Evolutionary conservation across 2,113 vertebrate genomes (phyloP).

Genomic region (Myodes glareolus): DNA sequence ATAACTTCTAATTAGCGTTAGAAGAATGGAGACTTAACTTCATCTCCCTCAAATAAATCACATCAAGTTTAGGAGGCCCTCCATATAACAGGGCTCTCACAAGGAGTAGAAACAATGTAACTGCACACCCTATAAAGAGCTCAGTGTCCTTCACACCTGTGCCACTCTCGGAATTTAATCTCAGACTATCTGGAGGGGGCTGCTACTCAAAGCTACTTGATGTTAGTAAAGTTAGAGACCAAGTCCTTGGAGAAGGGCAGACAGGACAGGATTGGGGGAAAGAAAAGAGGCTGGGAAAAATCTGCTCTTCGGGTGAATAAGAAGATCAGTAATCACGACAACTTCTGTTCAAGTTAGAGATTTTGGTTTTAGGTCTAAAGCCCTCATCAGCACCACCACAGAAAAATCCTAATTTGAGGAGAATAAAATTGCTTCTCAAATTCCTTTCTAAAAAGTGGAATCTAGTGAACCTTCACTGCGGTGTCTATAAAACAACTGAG

Average conservation of each 20-base stretch:
- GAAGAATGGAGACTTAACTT: conserved; percentile 31
- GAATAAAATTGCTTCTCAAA: conserved; percentile 19
- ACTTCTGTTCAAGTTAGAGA: not conserved
- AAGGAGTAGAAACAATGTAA: not conserved
- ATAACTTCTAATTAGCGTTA: not conserved
- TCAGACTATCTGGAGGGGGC: not conserved
- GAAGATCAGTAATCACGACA: not conserved
- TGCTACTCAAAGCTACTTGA: not conserved
- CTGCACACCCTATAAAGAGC: not conserved
- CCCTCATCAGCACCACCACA: not conserved
- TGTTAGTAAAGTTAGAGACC: not conserved
- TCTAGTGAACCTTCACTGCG: not conserved
- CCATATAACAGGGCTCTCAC: not conserved
- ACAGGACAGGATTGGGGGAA: not conserved
- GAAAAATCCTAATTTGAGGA: conserved; percentile 16
- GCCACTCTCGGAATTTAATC: not conserved
- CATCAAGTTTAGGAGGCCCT: not conserved
- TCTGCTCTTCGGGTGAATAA: not conserved
- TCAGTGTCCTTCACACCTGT: not conserved
- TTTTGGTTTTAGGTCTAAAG: not conserved
- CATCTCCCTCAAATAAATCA: not conserved
- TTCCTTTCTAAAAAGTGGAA: conserved; percentile 8
- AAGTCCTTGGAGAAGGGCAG: not conserved
- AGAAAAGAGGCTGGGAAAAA: not conserved
- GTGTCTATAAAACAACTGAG: not conserved